phyloP scores from a whole-genome alignment of 2,888 invertebrate genomes.

The Opisthograptis luteolata region DNA sequence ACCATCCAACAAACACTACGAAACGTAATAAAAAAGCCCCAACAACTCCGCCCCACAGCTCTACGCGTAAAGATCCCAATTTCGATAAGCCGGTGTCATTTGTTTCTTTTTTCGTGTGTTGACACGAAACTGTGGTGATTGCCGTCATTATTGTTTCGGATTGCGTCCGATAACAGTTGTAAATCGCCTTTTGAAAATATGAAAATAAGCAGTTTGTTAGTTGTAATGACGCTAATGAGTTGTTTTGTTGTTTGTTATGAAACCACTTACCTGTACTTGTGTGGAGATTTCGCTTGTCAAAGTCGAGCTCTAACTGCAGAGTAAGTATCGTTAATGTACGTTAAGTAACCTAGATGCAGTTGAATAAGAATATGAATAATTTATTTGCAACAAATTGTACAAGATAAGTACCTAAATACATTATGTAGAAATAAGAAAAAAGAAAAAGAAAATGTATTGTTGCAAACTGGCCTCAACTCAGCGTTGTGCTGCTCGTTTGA shows the following conservation, averaged over 20 bases:
- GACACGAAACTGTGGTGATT: slow-evolving; percentile 74
- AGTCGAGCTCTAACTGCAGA: too few species aligned
- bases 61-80: slow-evolving; percentile 60
- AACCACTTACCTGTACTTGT: too few species aligned
- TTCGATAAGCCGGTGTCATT: slow-evolving; percentile 69
- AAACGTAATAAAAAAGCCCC: slow-evolving; percentile 31
- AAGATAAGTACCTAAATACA: too few species aligned
- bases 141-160: slow-evolving; percentile 59
- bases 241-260: slow-evolving; percentile 11
- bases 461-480: too few species aligned
- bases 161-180: slow-evolving; percentile 59
- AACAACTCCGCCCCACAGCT: slow-evolving; percentile 18
- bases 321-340: too few species aligned
- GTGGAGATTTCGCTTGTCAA: too few species aligned
- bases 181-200: slow-evolving; percentile 44
- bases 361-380: too few species aligned
- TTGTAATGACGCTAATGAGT: slow-evolving; percentile 27
- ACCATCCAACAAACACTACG: slow-evolving; percentile 32
- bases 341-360: too few species aligned
- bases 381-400: too few species aligned
- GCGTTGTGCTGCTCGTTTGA: too few species aligned
- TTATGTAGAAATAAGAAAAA: too few species aligned
- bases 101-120: slow-evolving; percentile 68
- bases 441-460: too few species aligned
- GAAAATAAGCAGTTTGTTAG: slow-evolving; percentile 41